Evolutionary conservation across 2,113 vertebrate genomes (phyloP).

Genomic region (Clarias magur): DNA sequence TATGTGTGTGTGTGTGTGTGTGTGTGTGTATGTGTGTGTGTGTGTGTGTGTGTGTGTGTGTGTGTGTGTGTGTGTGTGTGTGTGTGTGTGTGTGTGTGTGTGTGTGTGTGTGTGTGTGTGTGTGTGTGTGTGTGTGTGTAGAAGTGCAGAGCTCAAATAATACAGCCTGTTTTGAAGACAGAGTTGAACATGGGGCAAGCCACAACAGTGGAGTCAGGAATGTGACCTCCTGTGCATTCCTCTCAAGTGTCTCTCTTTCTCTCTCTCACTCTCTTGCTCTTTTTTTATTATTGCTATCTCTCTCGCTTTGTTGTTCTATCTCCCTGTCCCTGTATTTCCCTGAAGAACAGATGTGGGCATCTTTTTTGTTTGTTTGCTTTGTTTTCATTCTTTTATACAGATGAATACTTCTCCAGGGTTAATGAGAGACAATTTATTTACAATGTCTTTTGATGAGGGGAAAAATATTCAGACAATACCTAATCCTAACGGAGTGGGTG

Average conservation of each 20-base stretch:
- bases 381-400: not conserved
- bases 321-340: not conserved
- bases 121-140: not conserved
- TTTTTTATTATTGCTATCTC: conserved; percentile 10
- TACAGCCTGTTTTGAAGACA: conserved; percentile 56
- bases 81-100: too few relatives aligned
- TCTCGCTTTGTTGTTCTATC: not conserved
- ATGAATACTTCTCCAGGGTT: not conserved
- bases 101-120: not conserved
- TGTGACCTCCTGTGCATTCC: conserved; percentile 72
- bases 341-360: not conserved
- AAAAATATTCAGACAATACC: not conserved
- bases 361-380: not conserved
- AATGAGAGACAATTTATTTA: not conserved
- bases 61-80: not conserved
- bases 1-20: not conserved
- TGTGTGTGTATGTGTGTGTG: not conserved
- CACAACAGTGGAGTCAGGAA: conserved; percentile 67
- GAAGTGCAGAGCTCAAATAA: conserved; percentile 26
- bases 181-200: conserved; percentile 64
- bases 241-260: conserved; percentile 66
- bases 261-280: not conserved
- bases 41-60: not conserved
- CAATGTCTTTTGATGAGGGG: not conserved
- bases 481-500: not conserved